A percentile compares a stretch with the other conserved stretches of the same genome.
These are phyloP conservation scores for Zosterops pallidus DNA, from an alignment of 2,113 vertebrate species.

Conservation along the genomic window DNA sequence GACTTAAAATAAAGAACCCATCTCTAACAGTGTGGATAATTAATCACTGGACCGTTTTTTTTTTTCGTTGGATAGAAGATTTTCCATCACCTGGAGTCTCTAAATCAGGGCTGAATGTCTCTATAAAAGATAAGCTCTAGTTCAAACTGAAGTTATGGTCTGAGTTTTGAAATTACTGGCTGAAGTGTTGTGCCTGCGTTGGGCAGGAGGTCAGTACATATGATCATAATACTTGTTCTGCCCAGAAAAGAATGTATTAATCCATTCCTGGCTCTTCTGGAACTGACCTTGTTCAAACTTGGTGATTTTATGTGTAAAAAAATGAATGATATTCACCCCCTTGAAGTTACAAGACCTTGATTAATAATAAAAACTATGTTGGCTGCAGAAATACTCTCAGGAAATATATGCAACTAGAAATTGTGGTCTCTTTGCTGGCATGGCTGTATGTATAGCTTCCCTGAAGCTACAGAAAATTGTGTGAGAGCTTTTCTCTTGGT, in stretches of 20 bases:
- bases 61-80: background rate
- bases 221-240: background rate
- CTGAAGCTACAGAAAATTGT: background rate
- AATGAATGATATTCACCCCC: background rate
- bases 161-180: background rate
- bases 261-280: background rate
- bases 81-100: background rate
- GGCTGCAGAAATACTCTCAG: background rate
- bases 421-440: background rate
- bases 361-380: background rate
- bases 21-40: background rate
- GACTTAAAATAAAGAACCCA: background rate
- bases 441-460: background rate
- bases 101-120: slow-evolving; percentile 25
- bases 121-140: background rate
- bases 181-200: background rate
- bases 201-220: background rate
- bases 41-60: slow-evolving; percentile 20
- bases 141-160: background rate
- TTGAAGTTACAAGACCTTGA: background rate
- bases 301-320: background rate
- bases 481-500: background rate
- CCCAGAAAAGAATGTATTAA: background rate
- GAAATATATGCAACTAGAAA: background rate
- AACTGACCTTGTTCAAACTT: slow-evolving; percentile 7